Percentiles rank a stretch among this genome's conserved stretches.
Evolutionary conservation across 2,888 invertebrate genomes (phyloP).

Genomic region (Criorhina ranunculi): DNA sequence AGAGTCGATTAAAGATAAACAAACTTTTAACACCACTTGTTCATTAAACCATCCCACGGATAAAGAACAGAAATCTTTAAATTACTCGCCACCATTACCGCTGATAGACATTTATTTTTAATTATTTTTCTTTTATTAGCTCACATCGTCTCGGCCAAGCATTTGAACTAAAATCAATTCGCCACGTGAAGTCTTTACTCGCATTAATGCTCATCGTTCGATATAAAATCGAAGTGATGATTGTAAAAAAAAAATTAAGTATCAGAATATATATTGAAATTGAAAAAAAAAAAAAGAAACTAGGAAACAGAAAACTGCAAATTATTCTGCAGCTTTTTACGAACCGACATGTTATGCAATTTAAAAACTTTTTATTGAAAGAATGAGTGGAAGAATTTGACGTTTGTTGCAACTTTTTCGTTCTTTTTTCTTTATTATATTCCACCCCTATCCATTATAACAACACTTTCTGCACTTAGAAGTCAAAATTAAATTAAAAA

Average conservation of each 20-base stretch:
- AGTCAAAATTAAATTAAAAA: conserved; percentile 75
- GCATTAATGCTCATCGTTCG: neutral
- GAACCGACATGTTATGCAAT: conserved; percentile 59
- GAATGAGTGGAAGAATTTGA: conserved; percentile 19
- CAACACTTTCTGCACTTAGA: conserved; percentile 42
- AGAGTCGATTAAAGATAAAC: neutral
- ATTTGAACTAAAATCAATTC: conserved; percentile 1
- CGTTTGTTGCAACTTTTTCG: conserved; percentile 33
- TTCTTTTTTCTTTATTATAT: neutral
- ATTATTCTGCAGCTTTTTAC: conserved; percentile 51
- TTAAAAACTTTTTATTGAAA: conserved; percentile 38
- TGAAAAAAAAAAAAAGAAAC: conserved; percentile 1
- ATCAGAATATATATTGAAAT: neutral
- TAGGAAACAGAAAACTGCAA: neutral
- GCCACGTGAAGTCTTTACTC: conserved; percentile 20
- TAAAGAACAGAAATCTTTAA: conserved; percentile 12
- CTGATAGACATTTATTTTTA: conserved; percentile 9
- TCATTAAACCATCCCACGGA: conserved; percentile 12
- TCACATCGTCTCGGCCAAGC: neutral
- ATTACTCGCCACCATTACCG: conserved; percentile 6
- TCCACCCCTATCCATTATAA: conserved; percentile 1
- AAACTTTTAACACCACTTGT: conserved; percentile 21
- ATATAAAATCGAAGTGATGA: conserved; percentile 34
- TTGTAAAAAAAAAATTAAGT: neutral
- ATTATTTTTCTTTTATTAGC: conserved; percentile 22